A percentile compares a stretch with the other conserved stretches of the same genome.
Conservation (phyloP, 2,797 vertebrate species). For the Urophycis tenuis region DNA sequence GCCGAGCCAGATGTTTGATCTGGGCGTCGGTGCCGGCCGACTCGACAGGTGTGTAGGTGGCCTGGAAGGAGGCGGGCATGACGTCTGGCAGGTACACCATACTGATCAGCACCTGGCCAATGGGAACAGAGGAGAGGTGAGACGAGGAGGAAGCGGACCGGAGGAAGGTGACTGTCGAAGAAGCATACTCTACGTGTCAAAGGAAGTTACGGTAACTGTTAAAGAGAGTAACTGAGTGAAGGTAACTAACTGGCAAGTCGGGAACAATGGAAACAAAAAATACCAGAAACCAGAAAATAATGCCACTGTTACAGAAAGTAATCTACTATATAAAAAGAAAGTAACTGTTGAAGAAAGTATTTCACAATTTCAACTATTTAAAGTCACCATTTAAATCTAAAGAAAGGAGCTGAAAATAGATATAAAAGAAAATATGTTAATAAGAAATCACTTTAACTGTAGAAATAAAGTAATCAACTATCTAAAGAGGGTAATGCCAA, state of each 20-base stretch:
- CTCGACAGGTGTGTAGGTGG: constrained; percentile 93
- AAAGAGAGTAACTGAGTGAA: not conserved
- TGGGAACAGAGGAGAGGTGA: not conserved
- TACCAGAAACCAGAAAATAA: too few species aligned
- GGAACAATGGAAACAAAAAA: not conserved
- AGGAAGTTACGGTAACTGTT: not conserved
- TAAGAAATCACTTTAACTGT: too few species aligned
- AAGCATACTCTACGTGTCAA: not conserved
- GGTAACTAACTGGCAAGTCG: not conserved
- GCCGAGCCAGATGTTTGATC: constrained; percentile 85
- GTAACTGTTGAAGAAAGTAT: too few species aligned
- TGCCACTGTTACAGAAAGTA: too few species aligned
- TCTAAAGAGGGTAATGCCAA: not conserved
- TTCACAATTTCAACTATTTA: not conserved
- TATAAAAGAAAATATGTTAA: not conserved
- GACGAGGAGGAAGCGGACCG: not conserved
- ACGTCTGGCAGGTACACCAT: constrained; percentile 93
- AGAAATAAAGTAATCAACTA: not conserved
- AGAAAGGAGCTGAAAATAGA: not conserved
- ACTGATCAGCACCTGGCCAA: constrained; percentile 86
- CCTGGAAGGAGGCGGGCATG: constrained; percentile 96
- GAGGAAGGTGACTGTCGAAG: not conserved
- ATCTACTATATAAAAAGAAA: too few species aligned
- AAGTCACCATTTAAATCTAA: too few species aligned
- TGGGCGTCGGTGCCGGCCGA: constrained; percentile 92